Evolutionary conservation across 2,797 vertebrate genomes (phyloP).

Genomic region (Leucoraja ocellata): DNA sequence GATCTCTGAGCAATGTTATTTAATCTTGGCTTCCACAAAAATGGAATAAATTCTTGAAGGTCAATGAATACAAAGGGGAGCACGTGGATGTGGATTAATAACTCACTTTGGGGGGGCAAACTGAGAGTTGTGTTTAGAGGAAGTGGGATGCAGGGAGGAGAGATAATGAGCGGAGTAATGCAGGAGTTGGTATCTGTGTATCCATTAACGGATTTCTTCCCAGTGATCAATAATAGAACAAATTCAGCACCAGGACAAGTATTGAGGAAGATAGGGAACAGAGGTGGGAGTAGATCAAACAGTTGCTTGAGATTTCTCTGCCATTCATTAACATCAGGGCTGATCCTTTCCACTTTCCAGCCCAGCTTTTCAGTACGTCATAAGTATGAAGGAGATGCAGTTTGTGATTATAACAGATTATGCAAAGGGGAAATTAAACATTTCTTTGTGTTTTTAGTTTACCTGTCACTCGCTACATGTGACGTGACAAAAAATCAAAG

Average conservation of each 20-base stretch:
- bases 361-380: not conserved
- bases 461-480: not conserved
- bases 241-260: not conserved
- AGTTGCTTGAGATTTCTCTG: too few species aligned
- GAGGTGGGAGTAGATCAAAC: too few species aligned
- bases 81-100: not conserved
- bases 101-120: not conserved
- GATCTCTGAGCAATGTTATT: not conserved
- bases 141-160: too few species aligned
- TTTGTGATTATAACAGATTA: not conserved
- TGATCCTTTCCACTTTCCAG: too few species aligned
- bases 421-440: not conserved
- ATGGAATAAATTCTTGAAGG: not conserved
- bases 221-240: not conserved
- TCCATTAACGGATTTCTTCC: not conserved
- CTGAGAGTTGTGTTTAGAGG: too few species aligned
- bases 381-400: not conserved
- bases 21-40: not conserved
- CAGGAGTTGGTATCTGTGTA: too few species aligned
- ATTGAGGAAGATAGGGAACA: not conserved
- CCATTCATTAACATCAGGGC: too few species aligned
- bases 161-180: too few species aligned
- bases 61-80: not conserved
- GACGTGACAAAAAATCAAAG: not conserved
- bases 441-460: not conserved